phyloP scores from a whole-genome alignment of 2,797 vertebrate genomes.

The Xiphophorus birchmanni region DNA sequence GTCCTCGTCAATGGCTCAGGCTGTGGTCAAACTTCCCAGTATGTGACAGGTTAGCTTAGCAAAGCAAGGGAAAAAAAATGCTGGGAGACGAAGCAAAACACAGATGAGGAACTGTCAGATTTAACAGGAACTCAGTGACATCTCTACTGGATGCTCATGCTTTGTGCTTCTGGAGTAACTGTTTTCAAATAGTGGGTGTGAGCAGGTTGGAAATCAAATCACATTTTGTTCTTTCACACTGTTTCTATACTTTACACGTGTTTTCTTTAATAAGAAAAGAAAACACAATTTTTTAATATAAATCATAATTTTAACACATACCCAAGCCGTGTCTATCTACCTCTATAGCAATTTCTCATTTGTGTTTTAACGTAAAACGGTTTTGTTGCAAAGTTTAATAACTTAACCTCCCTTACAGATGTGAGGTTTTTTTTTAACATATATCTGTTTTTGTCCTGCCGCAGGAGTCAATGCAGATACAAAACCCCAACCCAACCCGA shows the following conservation, averaged over 20 bases:
- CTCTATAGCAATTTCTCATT: background rate
- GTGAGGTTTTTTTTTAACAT: background rate
- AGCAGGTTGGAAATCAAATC: background rate
- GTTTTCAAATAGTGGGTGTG: background rate
- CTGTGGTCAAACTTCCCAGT: background rate
- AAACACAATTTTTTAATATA: background rate
- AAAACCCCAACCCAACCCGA: background rate
- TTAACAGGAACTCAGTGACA: constrained; percentile 7
- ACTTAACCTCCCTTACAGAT: background rate
- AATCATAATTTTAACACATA: background rate
- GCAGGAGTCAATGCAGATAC: background rate
- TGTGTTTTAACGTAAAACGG: background rate
- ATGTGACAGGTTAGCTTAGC: background rate
- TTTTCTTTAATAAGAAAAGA: background rate
- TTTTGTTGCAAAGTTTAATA: background rate
- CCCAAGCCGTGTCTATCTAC: background rate
- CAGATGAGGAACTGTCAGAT: background rate
- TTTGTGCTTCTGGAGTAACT: background rate
- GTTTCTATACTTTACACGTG: background rate
- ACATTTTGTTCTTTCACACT: background rate
- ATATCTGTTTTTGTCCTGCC: background rate
- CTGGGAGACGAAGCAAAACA: constrained; percentile 1
- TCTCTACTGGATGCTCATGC: background rate
- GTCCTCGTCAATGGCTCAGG: background rate
- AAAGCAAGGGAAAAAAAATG: background rate